Evolutionary conservation across 2,113 vertebrate genomes (phyloP).

Genomic region (Marmota monax): DNA sequence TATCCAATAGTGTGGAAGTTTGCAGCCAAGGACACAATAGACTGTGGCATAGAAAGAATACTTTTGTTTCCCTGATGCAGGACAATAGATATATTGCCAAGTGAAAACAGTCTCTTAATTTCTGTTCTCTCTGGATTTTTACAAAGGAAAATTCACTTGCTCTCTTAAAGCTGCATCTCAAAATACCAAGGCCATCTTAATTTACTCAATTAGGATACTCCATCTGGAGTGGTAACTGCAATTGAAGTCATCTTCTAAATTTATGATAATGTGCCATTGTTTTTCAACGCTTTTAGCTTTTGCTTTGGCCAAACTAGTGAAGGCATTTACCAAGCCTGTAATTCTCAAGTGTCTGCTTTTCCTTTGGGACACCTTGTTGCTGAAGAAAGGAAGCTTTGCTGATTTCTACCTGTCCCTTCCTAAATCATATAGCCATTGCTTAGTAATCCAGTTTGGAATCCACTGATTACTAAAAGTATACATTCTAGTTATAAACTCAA

Average conservation of each 20-base stretch:
- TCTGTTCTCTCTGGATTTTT: background rate
- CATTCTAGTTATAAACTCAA: background rate
- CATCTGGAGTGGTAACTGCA: slow-evolving; percentile 34
- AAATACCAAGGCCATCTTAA: background rate
- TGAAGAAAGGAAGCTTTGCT: background rate
- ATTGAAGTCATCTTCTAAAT: background rate
- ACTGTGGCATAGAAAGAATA: background rate
- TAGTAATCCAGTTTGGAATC: background rate
- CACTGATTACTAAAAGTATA: background rate
- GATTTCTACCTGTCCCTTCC: background rate
- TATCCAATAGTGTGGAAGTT: background rate
- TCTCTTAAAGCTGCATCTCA: background rate
- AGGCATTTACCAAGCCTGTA: background rate
- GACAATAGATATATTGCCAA: background rate
- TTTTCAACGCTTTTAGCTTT: slow-evolving; percentile 46
- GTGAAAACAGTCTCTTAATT: background rate
- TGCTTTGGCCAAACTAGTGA: background rate
- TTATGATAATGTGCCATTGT: slow-evolving; percentile 4
- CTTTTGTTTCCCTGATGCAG: background rate
- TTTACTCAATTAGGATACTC: background rate
- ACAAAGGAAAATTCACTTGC: slow-evolving; percentile 38
- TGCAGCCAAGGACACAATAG: background rate
- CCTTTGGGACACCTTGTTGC: background rate
- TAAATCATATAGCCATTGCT: background rate
- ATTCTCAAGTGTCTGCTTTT: slow-evolving; percentile 3